Evolutionary conservation across 2,888 invertebrate genomes (phyloP).

Genomic region (Conistra vaccinii): DNA sequence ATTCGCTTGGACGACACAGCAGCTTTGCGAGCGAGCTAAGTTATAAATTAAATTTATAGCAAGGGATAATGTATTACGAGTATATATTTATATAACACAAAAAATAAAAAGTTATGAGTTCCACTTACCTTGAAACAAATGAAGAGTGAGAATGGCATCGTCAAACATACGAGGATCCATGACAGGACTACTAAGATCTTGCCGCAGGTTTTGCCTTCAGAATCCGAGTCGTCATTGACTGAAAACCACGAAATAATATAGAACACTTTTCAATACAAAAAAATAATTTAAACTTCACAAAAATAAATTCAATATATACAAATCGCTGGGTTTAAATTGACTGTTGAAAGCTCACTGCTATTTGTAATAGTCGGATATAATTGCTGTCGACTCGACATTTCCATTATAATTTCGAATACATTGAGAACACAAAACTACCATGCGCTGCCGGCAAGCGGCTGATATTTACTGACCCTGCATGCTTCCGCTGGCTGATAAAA

Average conservation of each 20-base stretch:
- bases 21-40: neutral
- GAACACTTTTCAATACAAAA: neutral
- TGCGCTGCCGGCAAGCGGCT: constrained; percentile 43
- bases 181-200: constrained; percentile 95
- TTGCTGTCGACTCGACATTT: constrained; percentile 86
- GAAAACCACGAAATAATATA: constrained; percentile 78
- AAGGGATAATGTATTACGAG: neutral
- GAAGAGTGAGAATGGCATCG: constrained; percentile 97
- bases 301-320: constrained; percentile 15
- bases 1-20: constrained; percentile 10
- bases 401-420: constrained; percentile 71
- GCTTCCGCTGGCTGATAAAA: constrained; percentile 68
- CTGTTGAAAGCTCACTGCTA: constrained; percentile 66
- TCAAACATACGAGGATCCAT: constrained; percentile 95
- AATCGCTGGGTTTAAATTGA: constrained; percentile 48
- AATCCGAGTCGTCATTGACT: constrained; percentile 90
- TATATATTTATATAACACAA: neutral
- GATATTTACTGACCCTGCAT: constrained; percentile 57
- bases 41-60: neutral
- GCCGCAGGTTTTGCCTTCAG: constrained; percentile 94
- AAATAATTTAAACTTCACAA: neutral
- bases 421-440: constrained; percentile 41
- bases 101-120: neutral
- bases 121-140: constrained; percentile 97
- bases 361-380: constrained; percentile 81